A percentile compares a stretch with the other conserved stretches of the same genome.
Conservation (phyloP, 35 echinoderm and acorn worm genomes). For the Acanthaster planci region DNA sequence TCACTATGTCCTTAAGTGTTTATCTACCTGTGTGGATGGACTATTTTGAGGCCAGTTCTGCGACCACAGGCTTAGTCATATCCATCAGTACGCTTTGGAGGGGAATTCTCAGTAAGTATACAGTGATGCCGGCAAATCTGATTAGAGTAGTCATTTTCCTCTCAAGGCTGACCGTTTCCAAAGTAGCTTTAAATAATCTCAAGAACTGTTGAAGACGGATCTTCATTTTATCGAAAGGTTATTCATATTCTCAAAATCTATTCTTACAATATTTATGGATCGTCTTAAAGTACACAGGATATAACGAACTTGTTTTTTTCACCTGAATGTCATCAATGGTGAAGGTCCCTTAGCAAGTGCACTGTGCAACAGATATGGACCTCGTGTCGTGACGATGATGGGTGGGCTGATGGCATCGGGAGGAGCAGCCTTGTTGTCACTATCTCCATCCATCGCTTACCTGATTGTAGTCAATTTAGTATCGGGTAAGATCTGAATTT, state of each 20-base stretch:
- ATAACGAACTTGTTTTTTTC: too few species aligned
- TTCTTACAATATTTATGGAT: too few species aligned
- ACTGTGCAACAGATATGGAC: background rate
- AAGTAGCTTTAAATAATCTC: too few species aligned
- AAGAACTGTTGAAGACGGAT: too few species aligned
- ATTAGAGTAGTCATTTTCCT: too few species aligned
- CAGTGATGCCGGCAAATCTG: too few species aligned
- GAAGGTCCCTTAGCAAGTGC: constrained; percentile 21
- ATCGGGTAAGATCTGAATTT: too few species aligned
- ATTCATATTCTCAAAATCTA: too few species aligned
- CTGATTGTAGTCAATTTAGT: constrained; percentile 18
- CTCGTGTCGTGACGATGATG: background rate
- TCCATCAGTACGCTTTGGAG: background rate
- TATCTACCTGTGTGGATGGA: background rate
- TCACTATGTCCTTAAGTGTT: background rate
- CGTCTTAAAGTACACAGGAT: too few species aligned
- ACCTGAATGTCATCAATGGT: too few species aligned
- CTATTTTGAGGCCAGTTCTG: background rate
- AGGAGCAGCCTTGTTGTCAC: background rate
- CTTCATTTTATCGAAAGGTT: too few species aligned
- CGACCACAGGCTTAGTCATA: background rate
- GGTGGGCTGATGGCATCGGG: background rate
- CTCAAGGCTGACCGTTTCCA: too few species aligned
- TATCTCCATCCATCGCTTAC: background rate
- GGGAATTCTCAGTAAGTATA: constrained; percentile 17